A percentile compares a stretch with the other conserved stretches of the same genome.
These are phyloP conservation scores for Benthosema pterotum DNA, from an alignment of 2,797 vertebrate species.

Conservation along the genomic window DNA sequence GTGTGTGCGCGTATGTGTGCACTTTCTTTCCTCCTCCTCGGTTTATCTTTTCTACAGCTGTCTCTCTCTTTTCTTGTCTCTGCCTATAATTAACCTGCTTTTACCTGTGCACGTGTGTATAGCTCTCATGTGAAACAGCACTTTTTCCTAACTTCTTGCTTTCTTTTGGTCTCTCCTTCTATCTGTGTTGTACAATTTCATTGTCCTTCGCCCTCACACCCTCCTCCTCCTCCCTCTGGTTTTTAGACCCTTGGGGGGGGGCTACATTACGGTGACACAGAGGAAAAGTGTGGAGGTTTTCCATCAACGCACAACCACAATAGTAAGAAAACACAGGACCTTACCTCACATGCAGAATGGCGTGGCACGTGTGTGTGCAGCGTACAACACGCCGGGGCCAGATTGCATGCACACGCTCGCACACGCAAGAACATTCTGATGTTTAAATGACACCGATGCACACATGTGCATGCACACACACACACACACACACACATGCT, in stretches of 20 bases:
- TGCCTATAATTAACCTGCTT: not conserved
- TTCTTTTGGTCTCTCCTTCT: slow-evolving; percentile 1
- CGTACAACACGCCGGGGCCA: not conserved
- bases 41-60: not conserved
- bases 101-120: not conserved
- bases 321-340: slow-evolving; percentile 49
- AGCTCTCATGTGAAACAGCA: not conserved
- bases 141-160: not conserved
- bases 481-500: not conserved
- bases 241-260: slow-evolving; percentile 64
- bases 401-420: not conserved
- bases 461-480: not conserved
- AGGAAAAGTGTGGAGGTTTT: slow-evolving; percentile 77
- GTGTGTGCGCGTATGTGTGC: slow-evolving; percentile 17
- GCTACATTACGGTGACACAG: slow-evolving; percentile 60
- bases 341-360: slow-evolving; percentile 20
- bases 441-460: no score
- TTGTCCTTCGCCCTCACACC: slow-evolving; percentile 11
- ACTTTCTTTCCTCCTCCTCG: not conserved
- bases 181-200: slow-evolving; percentile 16
- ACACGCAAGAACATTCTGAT: not conserved
- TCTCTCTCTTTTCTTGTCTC: slow-evolving; percentile 23
- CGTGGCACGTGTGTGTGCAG: not conserved
- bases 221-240: not conserved
- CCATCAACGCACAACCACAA: slow-evolving; percentile 64